Conservation (phyloP, 92 coral and sea anemone species). For the Blastomussa wellsi region DNA sequence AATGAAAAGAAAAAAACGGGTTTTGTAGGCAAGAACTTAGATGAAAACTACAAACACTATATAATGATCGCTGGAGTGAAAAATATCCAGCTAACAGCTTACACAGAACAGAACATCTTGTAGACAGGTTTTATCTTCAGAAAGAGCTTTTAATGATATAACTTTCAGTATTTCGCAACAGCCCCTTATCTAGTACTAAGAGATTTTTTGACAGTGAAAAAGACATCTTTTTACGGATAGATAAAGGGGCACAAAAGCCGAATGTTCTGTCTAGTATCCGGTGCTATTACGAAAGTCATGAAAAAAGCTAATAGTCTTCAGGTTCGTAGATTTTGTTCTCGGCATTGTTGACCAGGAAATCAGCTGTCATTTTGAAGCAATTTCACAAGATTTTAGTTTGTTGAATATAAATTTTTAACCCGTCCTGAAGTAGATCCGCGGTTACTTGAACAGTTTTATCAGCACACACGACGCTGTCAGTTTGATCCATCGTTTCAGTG, state of each 20-base stretch:
- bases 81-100: neutral
- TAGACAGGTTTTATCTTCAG: neutral
- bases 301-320: neutral
- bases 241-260: neutral
- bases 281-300: neutral
- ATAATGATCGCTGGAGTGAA: neutral
- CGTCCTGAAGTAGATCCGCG: neutral
- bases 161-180: conserved; percentile 13
- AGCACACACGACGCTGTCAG: too few species aligned
- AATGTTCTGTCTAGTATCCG: conserved; percentile 11
- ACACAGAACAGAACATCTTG: neutral
- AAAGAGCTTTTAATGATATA: conserved; percentile 21
- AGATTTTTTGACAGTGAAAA: conserved; percentile 18
- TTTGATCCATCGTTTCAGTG: neutral
- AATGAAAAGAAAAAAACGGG: too few species aligned
- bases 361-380: conserved; percentile 23
- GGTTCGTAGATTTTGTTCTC: neutral
- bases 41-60: neutral
- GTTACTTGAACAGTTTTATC: neutral
- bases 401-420: neutral
- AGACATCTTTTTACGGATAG: neutral
- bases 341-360: conserved; percentile 26
- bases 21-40: too few species aligned
- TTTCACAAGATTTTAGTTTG: neutral
- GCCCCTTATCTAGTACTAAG: neutral